Evolutionary conservation across 2,113 vertebrate genomes (phyloP).

Genomic region (Ovis canadensis): DNA sequence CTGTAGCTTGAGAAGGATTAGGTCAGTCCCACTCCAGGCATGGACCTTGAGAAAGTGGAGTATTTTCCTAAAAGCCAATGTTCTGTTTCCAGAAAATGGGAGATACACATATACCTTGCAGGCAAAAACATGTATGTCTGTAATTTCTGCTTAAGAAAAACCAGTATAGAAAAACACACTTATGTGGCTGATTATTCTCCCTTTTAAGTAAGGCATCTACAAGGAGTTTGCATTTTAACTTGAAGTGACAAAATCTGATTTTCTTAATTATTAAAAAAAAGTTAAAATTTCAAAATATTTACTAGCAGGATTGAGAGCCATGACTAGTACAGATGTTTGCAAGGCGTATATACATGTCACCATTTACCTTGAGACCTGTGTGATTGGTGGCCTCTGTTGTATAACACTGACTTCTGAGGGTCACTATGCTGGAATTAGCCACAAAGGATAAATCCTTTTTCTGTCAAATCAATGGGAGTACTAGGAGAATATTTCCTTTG

Average conservation of each 20-base stretch:
- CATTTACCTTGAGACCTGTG: not conserved
- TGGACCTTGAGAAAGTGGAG: not conserved
- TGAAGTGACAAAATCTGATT: not conserved
- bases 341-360: not conserved
- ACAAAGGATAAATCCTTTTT: not conserved
- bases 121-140: not conserved
- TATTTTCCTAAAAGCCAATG: not conserved
- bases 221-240: constrained; percentile 3
- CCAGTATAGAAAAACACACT: not conserved
- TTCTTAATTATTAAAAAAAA: not conserved
- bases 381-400: not conserved
- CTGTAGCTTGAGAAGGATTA: not conserved
- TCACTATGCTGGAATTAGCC: not conserved
- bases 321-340: not conserved
- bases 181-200: not conserved
- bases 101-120: not conserved
- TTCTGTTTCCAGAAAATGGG: not conserved
- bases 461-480: not conserved
- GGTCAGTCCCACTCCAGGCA: not conserved
- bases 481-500: not conserved
- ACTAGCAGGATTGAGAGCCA: not conserved
- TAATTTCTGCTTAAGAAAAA: not conserved
- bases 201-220: not conserved
- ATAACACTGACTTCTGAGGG: not conserved
- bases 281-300: not conserved